A percentile compares a stretch with the other conserved stretches of the same genome.
phyloP scores from a whole-genome alignment of 2,113 vertebrate genomes.

The Sinocyclocheilus anshuiensis region DNA sequence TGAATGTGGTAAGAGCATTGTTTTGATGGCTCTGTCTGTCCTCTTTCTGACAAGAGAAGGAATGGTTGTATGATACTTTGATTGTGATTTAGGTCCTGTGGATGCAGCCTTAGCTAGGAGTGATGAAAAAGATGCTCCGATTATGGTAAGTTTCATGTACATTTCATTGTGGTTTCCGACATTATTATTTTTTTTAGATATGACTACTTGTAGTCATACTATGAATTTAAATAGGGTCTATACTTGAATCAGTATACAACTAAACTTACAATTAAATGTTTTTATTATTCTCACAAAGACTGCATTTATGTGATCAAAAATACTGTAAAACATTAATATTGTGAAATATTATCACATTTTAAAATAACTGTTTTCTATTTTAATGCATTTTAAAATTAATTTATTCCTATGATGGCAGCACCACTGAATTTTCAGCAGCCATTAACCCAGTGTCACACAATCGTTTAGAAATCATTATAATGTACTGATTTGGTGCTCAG shows the following conservation, averaged over 20 bases:
- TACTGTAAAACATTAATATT: background rate
- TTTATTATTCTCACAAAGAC: background rate
- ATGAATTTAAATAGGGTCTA: too few relatives aligned
- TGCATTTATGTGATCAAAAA: background rate
- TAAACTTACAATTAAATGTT: too few relatives aligned
- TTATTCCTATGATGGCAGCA: background rate
- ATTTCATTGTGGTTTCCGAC: background rate
- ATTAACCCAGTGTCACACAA: background rate
- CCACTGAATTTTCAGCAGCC: background rate
- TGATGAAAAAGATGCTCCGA: background rate
- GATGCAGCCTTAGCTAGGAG: background rate
- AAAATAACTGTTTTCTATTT: background rate
- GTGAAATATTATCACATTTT: background rate
- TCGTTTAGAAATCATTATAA: background rate
- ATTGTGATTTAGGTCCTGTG: conserved; percentile 15
- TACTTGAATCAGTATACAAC: background rate
- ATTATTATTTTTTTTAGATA: background rate
- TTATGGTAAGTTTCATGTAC: conserved; percentile 4
- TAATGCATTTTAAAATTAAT: background rate
- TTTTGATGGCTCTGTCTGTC: background rate
- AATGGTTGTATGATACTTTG: background rate
- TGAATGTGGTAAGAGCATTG: conserved; percentile 12
- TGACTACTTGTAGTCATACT: background rate
- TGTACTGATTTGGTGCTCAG: background rate
- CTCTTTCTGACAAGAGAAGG: background rate